Percentiles rank a stretch among this genome's conserved stretches.
Evolutionary conservation across 2,113 vertebrate species (phyloP).

Genomic region (Oriolus oriolus): DNA sequence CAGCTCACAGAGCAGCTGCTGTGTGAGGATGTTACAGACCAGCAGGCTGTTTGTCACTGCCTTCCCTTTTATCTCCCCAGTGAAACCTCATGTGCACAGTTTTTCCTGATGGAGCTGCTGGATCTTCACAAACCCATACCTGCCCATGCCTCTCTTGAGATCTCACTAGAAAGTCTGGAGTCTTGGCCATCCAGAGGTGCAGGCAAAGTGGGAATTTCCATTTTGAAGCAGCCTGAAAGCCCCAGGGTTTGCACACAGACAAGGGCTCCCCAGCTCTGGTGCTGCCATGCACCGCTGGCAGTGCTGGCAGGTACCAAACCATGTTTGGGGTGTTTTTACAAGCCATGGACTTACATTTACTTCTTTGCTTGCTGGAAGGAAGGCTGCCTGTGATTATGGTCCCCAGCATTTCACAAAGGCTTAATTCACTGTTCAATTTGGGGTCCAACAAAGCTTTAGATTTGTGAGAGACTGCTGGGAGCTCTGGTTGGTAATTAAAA

Average conservation of each 20-base stretch:
- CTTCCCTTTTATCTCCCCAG: background rate
- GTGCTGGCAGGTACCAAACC: background rate
- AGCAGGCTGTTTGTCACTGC: background rate
- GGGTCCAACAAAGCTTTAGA: background rate
- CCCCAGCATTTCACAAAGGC: background rate
- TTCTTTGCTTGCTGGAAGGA: background rate
- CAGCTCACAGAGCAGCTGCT: background rate
- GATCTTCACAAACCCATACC: background rate
- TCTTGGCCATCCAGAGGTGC: background rate
- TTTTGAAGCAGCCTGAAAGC: background rate
- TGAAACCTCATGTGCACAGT: accelerated
- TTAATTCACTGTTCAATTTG: background rate
- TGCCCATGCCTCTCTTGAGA: background rate
- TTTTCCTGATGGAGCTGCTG: background rate
- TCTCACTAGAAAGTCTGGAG: background rate
- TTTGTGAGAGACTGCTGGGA: background rate
- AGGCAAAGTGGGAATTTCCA: background rate
- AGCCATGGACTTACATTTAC: background rate
- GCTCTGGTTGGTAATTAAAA: background rate
- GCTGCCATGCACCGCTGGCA: background rate
- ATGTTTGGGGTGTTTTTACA: background rate
- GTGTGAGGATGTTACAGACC: background rate
- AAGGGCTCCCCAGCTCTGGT: background rate
- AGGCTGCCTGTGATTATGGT: background rate
- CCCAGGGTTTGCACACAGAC: background rate